Evolutionary conservation across 2,113 vertebrate species (phyloP).

Genomic region (Halichoeres trimaculatus): DNA sequence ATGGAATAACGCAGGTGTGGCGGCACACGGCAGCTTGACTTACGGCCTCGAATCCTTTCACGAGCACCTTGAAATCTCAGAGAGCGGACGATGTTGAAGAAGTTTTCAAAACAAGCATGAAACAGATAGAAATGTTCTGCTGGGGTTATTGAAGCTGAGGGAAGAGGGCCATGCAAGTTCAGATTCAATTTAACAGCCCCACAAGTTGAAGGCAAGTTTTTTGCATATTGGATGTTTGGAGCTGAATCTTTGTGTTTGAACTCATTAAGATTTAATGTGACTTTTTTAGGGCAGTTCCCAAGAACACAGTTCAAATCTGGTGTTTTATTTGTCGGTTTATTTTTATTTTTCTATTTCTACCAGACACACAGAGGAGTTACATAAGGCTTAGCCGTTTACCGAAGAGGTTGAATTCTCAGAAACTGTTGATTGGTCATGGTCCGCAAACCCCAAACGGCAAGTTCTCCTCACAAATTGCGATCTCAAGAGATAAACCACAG

Average conservation of each 20-base stretch:
- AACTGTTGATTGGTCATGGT: constrained; percentile 62
- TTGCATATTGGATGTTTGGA: constrained; percentile 12
- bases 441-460: constrained; percentile 51
- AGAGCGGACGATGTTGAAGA: constrained; percentile 36
- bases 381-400: constrained; percentile 16
- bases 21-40: constrained; percentile 54
- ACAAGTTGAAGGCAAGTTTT: neutral
- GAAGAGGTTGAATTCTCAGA: constrained; percentile 24
- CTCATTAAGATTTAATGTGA: constrained; percentile 9
- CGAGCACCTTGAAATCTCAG: constrained; percentile 48
- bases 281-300: neutral
- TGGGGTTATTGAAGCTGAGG: constrained; percentile 13
- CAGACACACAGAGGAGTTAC: constrained; percentile 6
- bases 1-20: constrained; percentile 61
- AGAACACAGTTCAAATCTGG: neutral
- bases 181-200: constrained; percentile 2
- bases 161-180: constrained; percentile 11
- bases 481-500: constrained; percentile 65
- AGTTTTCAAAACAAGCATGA: constrained; percentile 43
- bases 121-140: constrained; percentile 19
- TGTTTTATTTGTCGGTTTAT: neutral
- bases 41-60: constrained; percentile 50
- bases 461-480: constrained; percentile 61
- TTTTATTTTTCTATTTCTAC: neutral
- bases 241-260: constrained; percentile 8